Evolutionary conservation across 2,888 invertebrate species (phyloP).

Genomic region (Aphelenchoides bicaudatus): DNA sequence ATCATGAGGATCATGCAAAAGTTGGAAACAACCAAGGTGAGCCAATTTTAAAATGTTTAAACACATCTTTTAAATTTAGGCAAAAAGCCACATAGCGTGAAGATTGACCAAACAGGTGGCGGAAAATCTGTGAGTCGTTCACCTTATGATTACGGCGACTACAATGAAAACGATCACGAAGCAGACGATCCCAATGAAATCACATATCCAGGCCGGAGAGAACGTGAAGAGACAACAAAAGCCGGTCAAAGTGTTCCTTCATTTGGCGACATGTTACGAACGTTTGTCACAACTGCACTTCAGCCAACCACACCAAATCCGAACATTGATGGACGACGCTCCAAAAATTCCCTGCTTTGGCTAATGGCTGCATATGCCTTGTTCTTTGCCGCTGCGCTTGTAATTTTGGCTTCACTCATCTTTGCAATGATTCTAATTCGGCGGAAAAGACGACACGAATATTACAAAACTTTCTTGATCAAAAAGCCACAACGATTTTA

Average conservation of each 20-base stretch:
- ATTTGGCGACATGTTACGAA: constrained; percentile 6
- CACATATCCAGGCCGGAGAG: constrained; percentile 3
- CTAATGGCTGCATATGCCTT: constrained; percentile 25
- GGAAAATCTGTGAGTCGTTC: too few relatives aligned
- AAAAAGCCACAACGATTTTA: constrained; percentile 19
- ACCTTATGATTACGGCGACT: background rate
- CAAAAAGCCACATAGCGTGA: constrained; percentile 5
- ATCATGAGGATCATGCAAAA: too few relatives aligned
- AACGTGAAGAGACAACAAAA: constrained; percentile 6
- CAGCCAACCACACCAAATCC: constrained; percentile 4
- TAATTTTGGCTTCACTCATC: constrained; percentile 29
- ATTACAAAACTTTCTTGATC: constrained; percentile 14
- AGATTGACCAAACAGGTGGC: background rate
- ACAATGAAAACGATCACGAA: background rate
- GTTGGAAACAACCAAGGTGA: too few relatives aligned
- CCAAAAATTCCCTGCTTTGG: constrained; percentile 22
- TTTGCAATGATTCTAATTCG: constrained; percentile 18
- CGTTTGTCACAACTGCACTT: constrained; percentile 5
- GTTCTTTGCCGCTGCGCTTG: constrained; percentile 26
- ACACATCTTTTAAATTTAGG: too few relatives aligned
- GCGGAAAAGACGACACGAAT: constrained; percentile 20
- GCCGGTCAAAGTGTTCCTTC: background rate
- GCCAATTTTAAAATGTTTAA: too few relatives aligned
- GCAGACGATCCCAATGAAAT: constrained; percentile 11
- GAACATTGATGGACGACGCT: background rate